Evolutionary conservation across 1,140 invertebrate species (phyloP).

Genomic region (Acromyrmex echinatior): DNA sequence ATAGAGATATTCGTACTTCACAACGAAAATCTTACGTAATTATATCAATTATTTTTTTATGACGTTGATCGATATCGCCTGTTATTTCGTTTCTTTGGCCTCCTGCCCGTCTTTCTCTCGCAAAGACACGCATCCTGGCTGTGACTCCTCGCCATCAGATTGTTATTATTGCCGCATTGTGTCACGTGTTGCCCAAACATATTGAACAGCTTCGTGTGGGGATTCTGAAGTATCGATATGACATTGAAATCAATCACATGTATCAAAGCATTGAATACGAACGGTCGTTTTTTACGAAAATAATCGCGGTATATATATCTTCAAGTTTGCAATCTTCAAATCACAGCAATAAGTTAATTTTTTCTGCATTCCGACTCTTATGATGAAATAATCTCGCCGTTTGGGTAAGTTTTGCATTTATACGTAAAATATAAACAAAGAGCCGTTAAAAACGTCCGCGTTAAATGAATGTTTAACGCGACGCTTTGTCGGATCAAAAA

Average conservation of each 20-base stretch:
- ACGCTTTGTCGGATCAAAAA: slow-evolving; percentile 64
- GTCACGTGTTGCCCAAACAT: slow-evolving; percentile 26
- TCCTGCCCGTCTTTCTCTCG: slow-evolving; percentile 37
- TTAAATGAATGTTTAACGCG: slow-evolving; percentile 7
- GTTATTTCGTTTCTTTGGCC: slow-evolving; percentile 46
- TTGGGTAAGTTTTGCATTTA: slow-evolving; percentile 29
- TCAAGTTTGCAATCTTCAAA: background rate
- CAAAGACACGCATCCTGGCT: slow-evolving; percentile 22
- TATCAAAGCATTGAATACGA: background rate
- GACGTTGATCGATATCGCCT: slow-evolving; percentile 31
- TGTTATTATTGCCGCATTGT: slow-evolving; percentile 57
- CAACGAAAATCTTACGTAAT: background rate
- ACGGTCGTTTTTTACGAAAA: background rate
- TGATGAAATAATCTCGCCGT: background rate
- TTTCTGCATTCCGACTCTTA: background rate
- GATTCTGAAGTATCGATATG: slow-evolving; percentile 75
- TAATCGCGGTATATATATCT: background rate
- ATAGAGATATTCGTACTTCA: slow-evolving; percentile 40
- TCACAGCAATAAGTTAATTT: background rate
- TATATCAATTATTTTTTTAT: slow-evolving; percentile 28
- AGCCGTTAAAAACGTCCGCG: background rate
- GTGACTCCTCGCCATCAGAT: background rate
- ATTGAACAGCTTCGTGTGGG: slow-evolving; percentile 46
- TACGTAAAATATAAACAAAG: background rate
- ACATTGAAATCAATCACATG: slow-evolving; percentile 70